Percentiles rank a stretch among this genome's conserved stretches.
Evolutionary conservation across 1,140 invertebrate genomes (phyloP).

Genomic region (Eurytemora carolleeae): DNA sequence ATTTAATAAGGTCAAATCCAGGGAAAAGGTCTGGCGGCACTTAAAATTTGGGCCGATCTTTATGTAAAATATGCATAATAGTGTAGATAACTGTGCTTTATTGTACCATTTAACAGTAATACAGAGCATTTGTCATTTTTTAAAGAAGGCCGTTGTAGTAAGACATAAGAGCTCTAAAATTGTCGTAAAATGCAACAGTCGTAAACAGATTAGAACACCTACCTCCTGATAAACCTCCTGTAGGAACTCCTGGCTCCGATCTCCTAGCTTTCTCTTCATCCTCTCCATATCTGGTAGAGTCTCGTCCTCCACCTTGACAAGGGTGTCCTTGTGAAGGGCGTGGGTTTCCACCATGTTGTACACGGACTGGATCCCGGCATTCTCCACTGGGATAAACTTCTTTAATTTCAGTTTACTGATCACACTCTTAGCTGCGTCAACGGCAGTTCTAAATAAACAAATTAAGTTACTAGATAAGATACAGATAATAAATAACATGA

Average conservation of each 20-base stretch:
- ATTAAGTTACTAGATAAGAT: background rate
- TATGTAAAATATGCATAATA: too few relatives aligned
- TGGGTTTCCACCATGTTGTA: constrained; percentile 5
- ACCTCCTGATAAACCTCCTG: background rate
- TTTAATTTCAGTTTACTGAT: constrained; percentile 11
- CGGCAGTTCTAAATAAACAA: background rate
- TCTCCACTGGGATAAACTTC: constrained; percentile 5
- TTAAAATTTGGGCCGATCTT: too few relatives aligned
- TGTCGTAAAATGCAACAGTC: too few relatives aligned
- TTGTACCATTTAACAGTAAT: too few relatives aligned
- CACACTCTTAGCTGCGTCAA: constrained; percentile 5
- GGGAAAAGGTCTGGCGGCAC: too few relatives aligned
- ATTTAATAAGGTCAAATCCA: too few relatives aligned
- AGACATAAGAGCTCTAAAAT: too few relatives aligned
- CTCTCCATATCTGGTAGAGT: background rate
- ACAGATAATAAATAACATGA: constrained; percentile 4
- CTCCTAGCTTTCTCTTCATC: background rate
- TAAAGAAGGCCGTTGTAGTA: too few relatives aligned
- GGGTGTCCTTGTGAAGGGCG: constrained; percentile 4
- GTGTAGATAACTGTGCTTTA: too few relatives aligned
- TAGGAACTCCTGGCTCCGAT: background rate
- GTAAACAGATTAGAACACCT: too few relatives aligned
- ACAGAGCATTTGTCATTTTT: too few relatives aligned
- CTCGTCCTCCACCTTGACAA: background rate
- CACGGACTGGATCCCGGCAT: constrained; percentile 3